Percentiles rank a stretch among this genome's conserved stretches.
phyloP scores from a whole-genome alignment of 2,888 invertebrate genomes.

The Rotaria magnacalcarata region DNA sequence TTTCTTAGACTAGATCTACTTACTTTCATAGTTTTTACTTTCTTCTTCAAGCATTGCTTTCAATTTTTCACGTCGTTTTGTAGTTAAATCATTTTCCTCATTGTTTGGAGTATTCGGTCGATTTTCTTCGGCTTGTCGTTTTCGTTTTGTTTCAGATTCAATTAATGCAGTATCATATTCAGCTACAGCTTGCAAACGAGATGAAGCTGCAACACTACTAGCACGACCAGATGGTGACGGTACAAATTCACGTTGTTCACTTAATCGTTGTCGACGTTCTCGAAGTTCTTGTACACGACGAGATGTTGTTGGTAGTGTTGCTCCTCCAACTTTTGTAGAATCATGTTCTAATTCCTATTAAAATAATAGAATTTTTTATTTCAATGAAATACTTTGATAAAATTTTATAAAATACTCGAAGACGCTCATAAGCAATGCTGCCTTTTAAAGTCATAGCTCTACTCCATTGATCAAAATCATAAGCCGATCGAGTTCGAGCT shows the following conservation, averaged over 20 bases:
- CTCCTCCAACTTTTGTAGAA: neutral
- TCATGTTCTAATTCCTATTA: neutral
- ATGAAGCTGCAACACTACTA: neutral
- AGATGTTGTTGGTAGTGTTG: neutral
- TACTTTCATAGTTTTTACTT: neutral
- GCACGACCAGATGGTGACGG: neutral
- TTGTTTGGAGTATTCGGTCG: neutral
- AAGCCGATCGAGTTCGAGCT: neutral
- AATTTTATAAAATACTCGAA: neutral
- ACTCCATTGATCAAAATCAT: neutral
- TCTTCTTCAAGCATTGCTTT: neutral
- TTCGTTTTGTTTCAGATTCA: neutral
- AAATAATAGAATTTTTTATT: neutral
- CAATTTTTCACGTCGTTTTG: neutral
- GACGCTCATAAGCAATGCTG: constrained; percentile 14
- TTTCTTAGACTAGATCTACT: neutral
- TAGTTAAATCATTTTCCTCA: neutral
- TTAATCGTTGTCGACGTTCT: constrained; percentile 4
- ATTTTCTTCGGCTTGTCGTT: neutral
- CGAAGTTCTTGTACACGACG: constrained; percentile 24
- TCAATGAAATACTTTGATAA: neutral
- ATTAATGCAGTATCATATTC: neutral
- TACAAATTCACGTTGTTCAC: neutral
- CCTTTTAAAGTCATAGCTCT: neutral
- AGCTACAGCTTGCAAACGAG: neutral